Conservation (phyloP, 2,113 vertebrate genomes). For the Bambusicola thoracicus region DNA sequence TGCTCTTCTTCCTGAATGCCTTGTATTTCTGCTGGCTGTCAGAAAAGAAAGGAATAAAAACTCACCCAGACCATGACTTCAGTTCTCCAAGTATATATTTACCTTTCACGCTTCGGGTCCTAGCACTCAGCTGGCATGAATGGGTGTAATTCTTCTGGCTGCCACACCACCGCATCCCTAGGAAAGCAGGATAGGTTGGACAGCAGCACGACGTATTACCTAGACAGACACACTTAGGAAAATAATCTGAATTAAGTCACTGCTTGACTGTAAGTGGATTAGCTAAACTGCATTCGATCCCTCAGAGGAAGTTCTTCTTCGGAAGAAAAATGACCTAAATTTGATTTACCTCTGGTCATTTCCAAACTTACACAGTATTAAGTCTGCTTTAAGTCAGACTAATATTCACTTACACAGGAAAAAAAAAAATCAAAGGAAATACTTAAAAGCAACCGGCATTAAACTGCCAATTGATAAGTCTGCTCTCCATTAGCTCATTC, state of each 20-base stretch:
- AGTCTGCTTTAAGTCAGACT: background rate
- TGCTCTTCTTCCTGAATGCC: background rate
- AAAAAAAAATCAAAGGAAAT: background rate
- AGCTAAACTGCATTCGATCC: slow-evolving; percentile 25
- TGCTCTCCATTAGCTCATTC: background rate
- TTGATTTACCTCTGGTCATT: slow-evolving; percentile 28
- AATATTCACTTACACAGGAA: background rate
- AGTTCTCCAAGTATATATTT: background rate
- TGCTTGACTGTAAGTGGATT: slow-evolving; percentile 58
- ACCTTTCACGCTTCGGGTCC: background rate
- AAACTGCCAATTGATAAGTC: background rate
- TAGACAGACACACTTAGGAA: background rate
- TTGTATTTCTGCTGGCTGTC: background rate
- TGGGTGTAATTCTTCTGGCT: background rate
- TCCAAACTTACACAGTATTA: slow-evolving; percentile 38
- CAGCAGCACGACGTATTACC: background rate
- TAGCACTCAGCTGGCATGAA: fast-evolving
- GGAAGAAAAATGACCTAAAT: slow-evolving; percentile 38
- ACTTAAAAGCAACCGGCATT: background rate
- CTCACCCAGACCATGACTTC: background rate
- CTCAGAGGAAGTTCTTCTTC: slow-evolving; percentile 14
- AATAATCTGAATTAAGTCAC: slow-evolving; percentile 30
- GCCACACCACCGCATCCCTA: fast-evolving
- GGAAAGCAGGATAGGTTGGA: background rate
- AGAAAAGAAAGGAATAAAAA: background rate